Evolutionary conservation across 2,113 vertebrate genomes (phyloP).

Genomic region (Tonatia bakeri): DNA sequence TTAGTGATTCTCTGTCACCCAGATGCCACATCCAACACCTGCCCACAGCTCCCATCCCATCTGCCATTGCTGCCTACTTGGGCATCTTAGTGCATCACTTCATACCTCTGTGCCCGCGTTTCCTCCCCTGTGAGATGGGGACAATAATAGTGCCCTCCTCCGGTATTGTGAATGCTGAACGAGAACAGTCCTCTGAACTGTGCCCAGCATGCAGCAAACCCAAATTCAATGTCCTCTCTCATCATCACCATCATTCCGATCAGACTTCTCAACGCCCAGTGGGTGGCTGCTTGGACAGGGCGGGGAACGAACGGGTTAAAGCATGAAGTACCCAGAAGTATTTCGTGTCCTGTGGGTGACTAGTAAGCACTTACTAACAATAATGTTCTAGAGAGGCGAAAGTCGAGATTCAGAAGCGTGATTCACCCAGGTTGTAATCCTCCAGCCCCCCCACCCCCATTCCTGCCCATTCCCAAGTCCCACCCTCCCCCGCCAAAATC

Average conservation of each 20-base stretch:
- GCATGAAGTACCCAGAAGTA: neutral
- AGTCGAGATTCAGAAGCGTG: neutral
- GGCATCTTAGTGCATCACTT: neutral
- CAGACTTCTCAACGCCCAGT: too few relatives aligned
- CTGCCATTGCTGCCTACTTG: neutral
- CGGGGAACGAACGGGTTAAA: neutral
- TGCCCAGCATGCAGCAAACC: rapidly evolving
- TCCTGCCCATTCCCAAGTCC: neutral
- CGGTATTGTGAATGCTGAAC: neutral
- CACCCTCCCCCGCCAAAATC: too few relatives aligned
- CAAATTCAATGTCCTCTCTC: rapidly evolving
- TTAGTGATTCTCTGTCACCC: neutral
- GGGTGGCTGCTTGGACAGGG: neutral
- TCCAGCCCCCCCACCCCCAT: too few relatives aligned
- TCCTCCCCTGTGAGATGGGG: neutral
- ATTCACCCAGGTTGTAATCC: neutral
- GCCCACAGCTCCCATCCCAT: neutral
- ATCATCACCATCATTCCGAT: neutral
- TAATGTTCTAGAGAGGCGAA: neutral
- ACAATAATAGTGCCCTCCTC: neutral
- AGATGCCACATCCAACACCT: neutral
- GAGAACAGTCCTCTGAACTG: neutral
- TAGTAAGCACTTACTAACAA: neutral
- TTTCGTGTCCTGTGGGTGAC: neutral
- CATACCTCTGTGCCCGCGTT: neutral